phyloP scores from a whole-genome alignment of 2,888 invertebrate genomes.

The Agriopis marginaria region DNA sequence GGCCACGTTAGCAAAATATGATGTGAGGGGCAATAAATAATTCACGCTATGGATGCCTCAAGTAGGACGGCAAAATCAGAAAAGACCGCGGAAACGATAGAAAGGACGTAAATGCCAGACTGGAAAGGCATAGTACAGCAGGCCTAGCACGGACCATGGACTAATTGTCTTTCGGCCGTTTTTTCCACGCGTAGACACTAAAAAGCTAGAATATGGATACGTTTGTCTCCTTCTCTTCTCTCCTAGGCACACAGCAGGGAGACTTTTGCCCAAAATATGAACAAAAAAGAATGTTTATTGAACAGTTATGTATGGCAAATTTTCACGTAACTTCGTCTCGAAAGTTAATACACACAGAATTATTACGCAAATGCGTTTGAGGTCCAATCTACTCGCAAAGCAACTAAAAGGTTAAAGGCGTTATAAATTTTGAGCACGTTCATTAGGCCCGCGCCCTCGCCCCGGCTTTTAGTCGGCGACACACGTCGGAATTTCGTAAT shows the following conservation, averaged over 20 bases:
- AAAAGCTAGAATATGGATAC: too few species aligned
- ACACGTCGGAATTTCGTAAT: constrained; percentile 84
- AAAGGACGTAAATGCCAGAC: not conserved
- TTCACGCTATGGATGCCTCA: not conserved
- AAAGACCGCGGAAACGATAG: not conserved
- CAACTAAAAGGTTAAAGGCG: constrained; percentile 78
- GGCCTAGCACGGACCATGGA: too few species aligned
- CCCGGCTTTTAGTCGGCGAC: constrained; percentile 76
- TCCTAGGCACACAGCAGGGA: too few species aligned
- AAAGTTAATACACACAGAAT: constrained; percentile 39
- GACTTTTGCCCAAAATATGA: too few species aligned
- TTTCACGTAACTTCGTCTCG: not conserved
- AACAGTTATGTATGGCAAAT: not conserved
- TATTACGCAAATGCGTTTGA: constrained; percentile 60
- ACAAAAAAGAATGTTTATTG: too few species aligned
- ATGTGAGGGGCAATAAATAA: too few species aligned
- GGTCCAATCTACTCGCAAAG: constrained; percentile 68
- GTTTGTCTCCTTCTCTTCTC: too few species aligned
- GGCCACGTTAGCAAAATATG: too few species aligned
- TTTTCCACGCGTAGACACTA: too few species aligned
- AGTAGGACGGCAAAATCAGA: not conserved
- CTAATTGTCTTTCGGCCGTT: too few species aligned
- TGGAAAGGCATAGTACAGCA: too few species aligned
- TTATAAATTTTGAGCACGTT: constrained; percentile 84
- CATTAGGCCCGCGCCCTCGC: constrained; percentile 76